phyloP scores from a whole-genome alignment of 2,113 vertebrate species.

The Eubucco bourcierii region DNA sequence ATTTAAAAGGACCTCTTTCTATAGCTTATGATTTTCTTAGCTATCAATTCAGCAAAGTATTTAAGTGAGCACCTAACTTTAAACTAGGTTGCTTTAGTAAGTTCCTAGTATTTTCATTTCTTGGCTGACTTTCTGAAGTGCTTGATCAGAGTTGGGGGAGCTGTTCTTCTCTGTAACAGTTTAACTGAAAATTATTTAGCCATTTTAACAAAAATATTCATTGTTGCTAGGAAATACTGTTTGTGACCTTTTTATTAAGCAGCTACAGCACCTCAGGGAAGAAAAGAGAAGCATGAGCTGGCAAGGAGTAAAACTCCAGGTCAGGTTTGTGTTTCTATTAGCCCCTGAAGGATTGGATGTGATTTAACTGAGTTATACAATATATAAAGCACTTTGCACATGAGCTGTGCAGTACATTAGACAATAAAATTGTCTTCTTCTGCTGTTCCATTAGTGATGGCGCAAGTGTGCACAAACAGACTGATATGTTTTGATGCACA shows the following conservation, averaged over 20 bases:
- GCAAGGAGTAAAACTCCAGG: conserved; percentile 21
- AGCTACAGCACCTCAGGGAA: conserved; percentile 19
- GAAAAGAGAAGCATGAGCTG: conserved; percentile 15
- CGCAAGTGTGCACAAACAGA: conserved; percentile 6
- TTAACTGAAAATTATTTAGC: conserved; percentile 19
- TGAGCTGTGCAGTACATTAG: neutral
- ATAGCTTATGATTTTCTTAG: neutral
- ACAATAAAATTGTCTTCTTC: neutral
- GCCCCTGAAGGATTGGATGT: neutral
- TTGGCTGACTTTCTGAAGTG: neutral
- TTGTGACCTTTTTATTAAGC: conserved; percentile 39
- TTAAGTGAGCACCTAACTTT: neutral
- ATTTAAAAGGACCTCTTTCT: neutral
- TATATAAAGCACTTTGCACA: neutral
- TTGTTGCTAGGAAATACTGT: conserved; percentile 46
- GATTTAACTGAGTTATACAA: conserved; percentile 22
- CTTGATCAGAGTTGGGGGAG: neutral
- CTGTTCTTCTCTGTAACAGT: neutral
- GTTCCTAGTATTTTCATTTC: neutral
- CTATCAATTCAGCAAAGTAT: neutral
- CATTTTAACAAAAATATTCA: conserved; percentile 7
- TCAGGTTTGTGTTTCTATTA: conserved; percentile 19
- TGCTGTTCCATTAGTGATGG: neutral
- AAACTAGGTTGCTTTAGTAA: neutral
- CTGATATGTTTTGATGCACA: neutral